Conservation (phyloP, 92 coral and sea anemone species). For the Porites divaricata region DNA sequence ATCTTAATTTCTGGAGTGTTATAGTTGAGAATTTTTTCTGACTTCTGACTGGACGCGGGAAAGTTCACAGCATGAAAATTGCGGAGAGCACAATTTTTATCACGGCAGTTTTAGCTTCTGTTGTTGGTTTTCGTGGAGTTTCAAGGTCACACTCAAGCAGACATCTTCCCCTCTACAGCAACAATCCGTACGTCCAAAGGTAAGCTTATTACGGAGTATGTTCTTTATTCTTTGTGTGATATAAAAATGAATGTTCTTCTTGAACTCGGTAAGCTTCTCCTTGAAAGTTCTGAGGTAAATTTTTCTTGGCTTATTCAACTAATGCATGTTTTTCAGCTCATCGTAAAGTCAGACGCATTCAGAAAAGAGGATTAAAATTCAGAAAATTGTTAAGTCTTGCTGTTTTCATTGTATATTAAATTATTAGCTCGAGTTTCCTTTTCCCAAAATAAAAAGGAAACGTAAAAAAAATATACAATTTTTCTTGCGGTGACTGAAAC, state of each 20-base stretch:
- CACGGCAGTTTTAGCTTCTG: slow-evolving; percentile 7
- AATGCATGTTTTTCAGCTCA: no score
- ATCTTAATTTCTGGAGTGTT: no score
- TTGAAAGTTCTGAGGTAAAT: neutral
- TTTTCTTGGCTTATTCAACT: no score
- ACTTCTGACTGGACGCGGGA: neutral
- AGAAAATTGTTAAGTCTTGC: no score
- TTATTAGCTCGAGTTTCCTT: no score
- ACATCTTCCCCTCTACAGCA: slow-evolving; percentile 16
- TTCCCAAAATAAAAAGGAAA: no score
- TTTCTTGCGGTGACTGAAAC: no score
- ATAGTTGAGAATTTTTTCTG: neutral
- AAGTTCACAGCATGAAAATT: slow-evolving; percentile 5
- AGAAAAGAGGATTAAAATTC: no score
- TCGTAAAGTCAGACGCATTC: no score
- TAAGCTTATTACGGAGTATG: neutral
- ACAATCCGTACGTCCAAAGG: slow-evolving; percentile 15
- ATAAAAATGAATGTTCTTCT: neutral
- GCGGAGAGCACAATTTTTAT: neutral
- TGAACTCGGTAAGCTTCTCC: neutral
- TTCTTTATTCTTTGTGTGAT: neutral
- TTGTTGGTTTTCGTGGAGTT: slow-evolving; percentile 15
- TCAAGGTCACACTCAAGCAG: slow-evolving; percentile 30
- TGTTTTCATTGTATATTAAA: no score
- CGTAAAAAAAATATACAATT: no score